A percentile compares a stretch with the other conserved stretches of the same genome.
Evolutionary conservation across 1,140 invertebrate genomes (phyloP).

Genomic region (Bicyclus anynana): DNA sequence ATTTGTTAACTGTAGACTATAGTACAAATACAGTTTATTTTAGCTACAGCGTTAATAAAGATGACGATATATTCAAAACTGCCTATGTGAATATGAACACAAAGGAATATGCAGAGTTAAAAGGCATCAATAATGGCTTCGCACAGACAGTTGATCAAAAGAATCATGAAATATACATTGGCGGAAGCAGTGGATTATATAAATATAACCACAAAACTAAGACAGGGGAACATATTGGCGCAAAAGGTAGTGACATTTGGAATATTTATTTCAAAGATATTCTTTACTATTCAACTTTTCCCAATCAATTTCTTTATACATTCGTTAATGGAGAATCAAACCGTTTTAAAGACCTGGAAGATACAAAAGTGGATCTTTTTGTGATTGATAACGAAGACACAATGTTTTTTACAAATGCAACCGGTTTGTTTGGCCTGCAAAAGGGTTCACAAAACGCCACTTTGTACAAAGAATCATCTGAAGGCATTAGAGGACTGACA

Average conservation of each 20-base stretch:
- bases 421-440: slow-evolving; percentile 48
- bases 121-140: slow-evolving; percentile 48
- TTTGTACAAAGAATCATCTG: slow-evolving; percentile 30
- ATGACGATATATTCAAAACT: slow-evolving; percentile 42
- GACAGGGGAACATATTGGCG: slow-evolving; percentile 34
- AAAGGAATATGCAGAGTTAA: slow-evolving; percentile 43
- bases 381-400: slow-evolving; percentile 48
- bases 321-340: slow-evolving; percentile 34
- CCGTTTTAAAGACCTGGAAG: slow-evolving; percentile 51
- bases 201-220: slow-evolving; percentile 45
- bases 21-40: slow-evolving; percentile 50
- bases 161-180: slow-evolving; percentile 48
- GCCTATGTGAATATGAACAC: slow-evolving; percentile 50
- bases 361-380: slow-evolving; percentile 57
- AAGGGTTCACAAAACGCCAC: slow-evolving; percentile 46
- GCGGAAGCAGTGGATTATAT: slow-evolving; percentile 52
- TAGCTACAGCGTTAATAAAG: slow-evolving; percentile 42
- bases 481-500: slow-evolving; percentile 40
- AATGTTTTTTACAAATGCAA: slow-evolving; percentile 49
- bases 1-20: slow-evolving; percentile 43
- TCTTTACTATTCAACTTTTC: slow-evolving; percentile 50
- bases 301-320: slow-evolving; percentile 49
- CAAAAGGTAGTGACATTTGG: slow-evolving; percentile 43
- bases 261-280: slow-evolving; percentile 48
- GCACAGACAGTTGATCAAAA: slow-evolving; percentile 49